Evolutionary conservation across 2,797 vertebrate species (phyloP).

Genomic region (Enteromius mattozi): DNA sequence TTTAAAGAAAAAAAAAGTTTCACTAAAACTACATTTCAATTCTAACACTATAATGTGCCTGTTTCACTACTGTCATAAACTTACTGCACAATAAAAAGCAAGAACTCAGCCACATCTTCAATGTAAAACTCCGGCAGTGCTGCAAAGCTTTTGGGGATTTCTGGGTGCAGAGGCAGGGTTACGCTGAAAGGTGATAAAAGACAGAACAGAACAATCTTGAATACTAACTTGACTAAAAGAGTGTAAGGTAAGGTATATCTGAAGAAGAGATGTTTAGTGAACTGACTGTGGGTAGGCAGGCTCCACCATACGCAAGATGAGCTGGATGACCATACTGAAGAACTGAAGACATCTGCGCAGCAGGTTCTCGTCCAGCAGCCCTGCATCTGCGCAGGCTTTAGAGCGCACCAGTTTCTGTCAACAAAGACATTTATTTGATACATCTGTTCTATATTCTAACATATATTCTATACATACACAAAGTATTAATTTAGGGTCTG

Average conservation of each 20-base stretch:
- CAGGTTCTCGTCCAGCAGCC: conserved; percentile 95
- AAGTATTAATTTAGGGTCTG: not conserved
- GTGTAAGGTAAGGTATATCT: not conserved
- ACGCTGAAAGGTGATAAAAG: conserved; percentile 75
- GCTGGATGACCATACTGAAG: conserved; percentile 97
- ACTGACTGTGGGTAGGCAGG: conserved; percentile 94
- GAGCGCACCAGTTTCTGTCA: conserved; percentile 96
- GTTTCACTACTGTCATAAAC: conserved; percentile 65
- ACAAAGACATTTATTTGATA: conserved; percentile 40
- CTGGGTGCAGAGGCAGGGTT: conserved; percentile 90
- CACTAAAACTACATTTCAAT: not conserved
- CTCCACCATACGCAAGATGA: conserved; percentile 94
- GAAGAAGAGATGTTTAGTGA: not conserved
- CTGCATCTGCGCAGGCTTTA: conserved; percentile 97
- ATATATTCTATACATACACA: not conserved
- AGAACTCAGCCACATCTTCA: conserved; percentile 98
- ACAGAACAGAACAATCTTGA: not conserved
- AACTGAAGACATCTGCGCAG: conserved; percentile 96
- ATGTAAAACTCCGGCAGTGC: conserved; percentile 98
- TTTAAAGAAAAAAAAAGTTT: conserved; percentile 62
- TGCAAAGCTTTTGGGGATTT: conserved; percentile 96
- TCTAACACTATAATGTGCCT: not conserved
- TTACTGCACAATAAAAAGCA: conserved; percentile 99
- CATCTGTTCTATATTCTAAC: not conserved
- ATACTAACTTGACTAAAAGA: not conserved